These are phyloP conservation scores for Hirtodrosophila cameraria DNA, from an alignment of 2,888 invertebrate species.

Conservation along the genomic window DNA sequence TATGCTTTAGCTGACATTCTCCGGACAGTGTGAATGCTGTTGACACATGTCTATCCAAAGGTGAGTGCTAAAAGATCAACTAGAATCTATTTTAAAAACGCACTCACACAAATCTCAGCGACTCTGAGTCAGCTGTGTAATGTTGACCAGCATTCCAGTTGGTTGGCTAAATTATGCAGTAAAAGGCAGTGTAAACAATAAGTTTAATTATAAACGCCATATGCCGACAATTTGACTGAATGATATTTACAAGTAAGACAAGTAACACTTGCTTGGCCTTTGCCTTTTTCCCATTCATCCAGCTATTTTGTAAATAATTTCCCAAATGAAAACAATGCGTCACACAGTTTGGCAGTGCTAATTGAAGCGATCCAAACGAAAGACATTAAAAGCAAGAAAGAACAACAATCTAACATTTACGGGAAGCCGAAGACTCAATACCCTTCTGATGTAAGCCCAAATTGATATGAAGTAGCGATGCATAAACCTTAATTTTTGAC, in stretches of 20 bases:
- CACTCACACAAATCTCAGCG: conserved; percentile 7
- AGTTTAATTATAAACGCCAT: conserved; percentile 43
- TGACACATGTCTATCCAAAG: conserved; percentile 34
- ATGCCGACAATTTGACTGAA: conserved; percentile 53
- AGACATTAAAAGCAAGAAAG: conserved; percentile 34
- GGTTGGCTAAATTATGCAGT: conserved; percentile 32
- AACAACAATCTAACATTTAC: no score
- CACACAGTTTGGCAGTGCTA: conserved; percentile 57
- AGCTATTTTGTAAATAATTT: conserved; percentile 61
- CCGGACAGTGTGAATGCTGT: no score
- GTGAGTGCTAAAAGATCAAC: conserved; percentile 51
- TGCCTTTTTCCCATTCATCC: conserved; percentile 11
- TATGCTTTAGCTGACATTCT: conserved; percentile 43
- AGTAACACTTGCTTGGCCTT: conserved; percentile 47
- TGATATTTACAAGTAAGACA: conserved; percentile 61
- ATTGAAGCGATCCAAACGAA: conserved; percentile 63
- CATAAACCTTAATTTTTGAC: no score
- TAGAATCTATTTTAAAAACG: conserved; percentile 43
- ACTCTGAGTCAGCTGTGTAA: conserved; percentile 42
- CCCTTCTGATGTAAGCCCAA: conserved; percentile 7
- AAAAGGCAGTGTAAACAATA: conserved; percentile 53
- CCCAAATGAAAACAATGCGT: conserved; percentile 71
- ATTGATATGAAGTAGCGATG: not conserved
- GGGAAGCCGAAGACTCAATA: conserved; percentile 3
- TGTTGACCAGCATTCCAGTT: conserved; percentile 47